phyloP scores from a whole-genome alignment of 2,113 vertebrate genomes.

The Todiramphus saurophagus region DNA sequence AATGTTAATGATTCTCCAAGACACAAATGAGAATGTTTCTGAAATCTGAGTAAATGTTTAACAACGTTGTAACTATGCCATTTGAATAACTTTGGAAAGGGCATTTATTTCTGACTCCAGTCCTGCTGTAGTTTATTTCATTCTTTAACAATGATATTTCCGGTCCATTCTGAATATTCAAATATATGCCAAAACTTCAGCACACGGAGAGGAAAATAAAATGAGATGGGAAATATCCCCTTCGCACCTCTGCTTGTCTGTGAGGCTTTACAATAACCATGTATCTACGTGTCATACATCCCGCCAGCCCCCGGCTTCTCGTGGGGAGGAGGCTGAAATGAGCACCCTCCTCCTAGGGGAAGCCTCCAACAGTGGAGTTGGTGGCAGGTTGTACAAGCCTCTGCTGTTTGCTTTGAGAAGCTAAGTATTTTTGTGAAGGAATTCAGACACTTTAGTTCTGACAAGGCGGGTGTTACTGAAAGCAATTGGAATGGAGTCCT shows the following conservation, averaged over 20 bases:
- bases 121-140: background rate
- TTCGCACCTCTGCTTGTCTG: background rate
- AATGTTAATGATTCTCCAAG: background rate
- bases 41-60: background rate
- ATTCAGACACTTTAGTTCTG: background rate
- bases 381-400: background rate
- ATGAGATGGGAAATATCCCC: background rate
- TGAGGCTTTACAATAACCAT: background rate
- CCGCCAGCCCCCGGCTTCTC: background rate
- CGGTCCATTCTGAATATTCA: background rate
- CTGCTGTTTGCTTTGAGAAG: background rate
- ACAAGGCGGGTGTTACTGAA: background rate
- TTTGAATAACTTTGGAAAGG: background rate
- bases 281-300: fast-evolving
- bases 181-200: background rate
- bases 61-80: background rate
- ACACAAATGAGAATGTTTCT: background rate
- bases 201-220: background rate
- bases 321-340: fast-evolving
- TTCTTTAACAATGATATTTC: background rate
- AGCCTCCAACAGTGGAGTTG: fast-evolving
- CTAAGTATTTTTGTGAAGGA: background rate
- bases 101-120: background rate
- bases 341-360: background rate
- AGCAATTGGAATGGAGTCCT: background rate